Evolutionary conservation across 2,888 invertebrate genomes (phyloP).

Genomic region (Pseudolycoriella hygida): DNA sequence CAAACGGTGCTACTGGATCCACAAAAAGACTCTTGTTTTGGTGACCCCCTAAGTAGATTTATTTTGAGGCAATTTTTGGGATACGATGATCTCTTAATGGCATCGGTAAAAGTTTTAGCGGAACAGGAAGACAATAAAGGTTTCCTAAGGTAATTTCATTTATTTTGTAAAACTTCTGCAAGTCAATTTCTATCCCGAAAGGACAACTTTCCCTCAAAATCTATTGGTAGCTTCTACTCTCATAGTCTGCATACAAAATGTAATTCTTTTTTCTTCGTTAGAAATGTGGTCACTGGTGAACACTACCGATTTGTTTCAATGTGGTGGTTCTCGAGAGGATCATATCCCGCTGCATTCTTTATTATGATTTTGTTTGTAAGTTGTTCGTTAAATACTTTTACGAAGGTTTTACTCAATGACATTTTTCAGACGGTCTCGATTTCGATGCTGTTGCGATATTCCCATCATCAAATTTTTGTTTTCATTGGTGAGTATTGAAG

Average conservation of each 20-base stretch:
- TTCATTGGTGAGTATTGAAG: slow-evolving; percentile 73
- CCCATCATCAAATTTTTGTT: slow-evolving; percentile 98
- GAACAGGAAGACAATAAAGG: slow-evolving; percentile 96
- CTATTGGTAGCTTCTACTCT: too few species aligned
- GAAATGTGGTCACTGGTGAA: slow-evolving; percentile 95
- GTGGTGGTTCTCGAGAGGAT: slow-evolving; percentile 90
- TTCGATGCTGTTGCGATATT: slow-evolving; percentile 93
- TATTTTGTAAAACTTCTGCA: too few species aligned
- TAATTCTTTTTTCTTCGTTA: slow-evolving; percentile 26
- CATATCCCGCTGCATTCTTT: slow-evolving; percentile 88
- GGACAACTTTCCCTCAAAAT: too few species aligned
- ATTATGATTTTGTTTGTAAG: slow-evolving; percentile 98
- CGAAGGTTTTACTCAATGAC: slow-evolving; percentile 18
- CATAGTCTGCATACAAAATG: too few species aligned
- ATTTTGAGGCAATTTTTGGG: slow-evolving; percentile 87
- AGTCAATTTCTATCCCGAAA: background rate
- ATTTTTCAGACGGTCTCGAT: slow-evolving; percentile 91
- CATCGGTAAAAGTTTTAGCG: slow-evolving; percentile 86
- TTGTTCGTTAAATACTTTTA: slow-evolving; percentile 19
- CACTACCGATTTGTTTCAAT: slow-evolving; percentile 96
- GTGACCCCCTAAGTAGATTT: slow-evolving; percentile 76
- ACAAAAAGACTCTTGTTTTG: slow-evolving; percentile 76
- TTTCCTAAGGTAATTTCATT: slow-evolving; percentile 46
- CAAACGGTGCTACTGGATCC: slow-evolving; percentile 79
- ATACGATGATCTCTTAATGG: slow-evolving; percentile 93